Base-by-base conservation (phyloP, 2,797 vertebrate species). In the Karalla daura region DNA sequence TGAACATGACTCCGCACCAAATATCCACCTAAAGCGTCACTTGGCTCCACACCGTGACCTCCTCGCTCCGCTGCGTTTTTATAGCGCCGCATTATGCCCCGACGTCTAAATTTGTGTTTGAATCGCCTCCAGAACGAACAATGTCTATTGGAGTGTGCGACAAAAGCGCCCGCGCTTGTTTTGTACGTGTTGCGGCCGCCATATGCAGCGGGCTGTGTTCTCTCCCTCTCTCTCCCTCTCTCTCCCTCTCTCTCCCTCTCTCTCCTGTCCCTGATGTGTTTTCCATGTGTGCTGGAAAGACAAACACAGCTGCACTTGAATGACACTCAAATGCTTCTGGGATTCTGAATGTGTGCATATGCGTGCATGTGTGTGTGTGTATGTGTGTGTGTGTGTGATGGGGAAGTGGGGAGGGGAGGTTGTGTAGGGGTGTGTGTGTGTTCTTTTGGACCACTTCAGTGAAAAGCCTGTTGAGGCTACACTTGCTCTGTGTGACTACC, bases 241-340 rank as follows among this genome's bases (percentile, higher is more conserved):
- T 54, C 69, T 63, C 80, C 78, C 73, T 88, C 79, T 70, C 72
- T 44, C 70, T 49, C 70, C 51, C 69, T 63, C 80, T 79, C 73
- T 88, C 79, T n/a, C n/a, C n/a, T 32, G 64, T 72, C 70, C 74
- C 81, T 81, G 87, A 91, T 92, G 85, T 83, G 76, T 89, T 92
- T 92, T 92, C 91, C 92, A 88, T 91, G 87, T 91, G 89, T 66
- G 63, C 78, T 90, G 89, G 87, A 92, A 93, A 93, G 90, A 93
- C 92, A 91, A 92, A 93, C 92, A 92, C 92, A 93, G 92, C 91
- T 93, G 91, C 86, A 91, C 81, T 92, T 92, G 92, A 90, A 91
- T 89, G 90, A 91, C 89, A 91, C 88, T 86, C 76, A 80, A 89
- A 91, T 86, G 83, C 87, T 90, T 89, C 84, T 88, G 85, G 78